These are phyloP conservation scores for Caenorhabditis macrosperma DNA, from an alignment of 2,888 invertebrate genomes.

Conservation along the genomic window DNA sequence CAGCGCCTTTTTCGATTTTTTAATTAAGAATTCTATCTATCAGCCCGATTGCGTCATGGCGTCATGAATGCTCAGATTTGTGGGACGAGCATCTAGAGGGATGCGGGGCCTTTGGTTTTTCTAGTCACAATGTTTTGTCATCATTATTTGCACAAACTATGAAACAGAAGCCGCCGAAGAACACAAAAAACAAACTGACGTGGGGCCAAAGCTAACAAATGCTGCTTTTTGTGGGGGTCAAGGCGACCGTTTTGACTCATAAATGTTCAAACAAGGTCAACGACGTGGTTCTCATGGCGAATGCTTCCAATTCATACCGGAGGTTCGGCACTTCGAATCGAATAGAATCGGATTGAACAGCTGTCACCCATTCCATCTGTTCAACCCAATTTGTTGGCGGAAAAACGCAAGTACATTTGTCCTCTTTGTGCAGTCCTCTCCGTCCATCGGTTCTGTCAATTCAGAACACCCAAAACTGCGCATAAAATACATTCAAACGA, in stretches of 20 bases:
- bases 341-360: too few relatives aligned
- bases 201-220: not conserved
- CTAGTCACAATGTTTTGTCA: slow-evolving; percentile 3
- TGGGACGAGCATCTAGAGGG: not conserved
- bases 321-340: too few relatives aligned
- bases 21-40: not conserved
- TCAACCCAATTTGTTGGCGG: too few relatives aligned
- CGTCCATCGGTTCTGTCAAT: too few relatives aligned
- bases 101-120: not conserved
- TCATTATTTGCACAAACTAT: slow-evolving; percentile 24
- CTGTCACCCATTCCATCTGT: too few relatives aligned
- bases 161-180: not conserved
- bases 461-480: too few relatives aligned
- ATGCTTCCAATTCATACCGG: too few relatives aligned
- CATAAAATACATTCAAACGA: too few relatives aligned
- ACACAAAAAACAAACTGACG: not conserved
- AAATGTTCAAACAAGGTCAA: not conserved
- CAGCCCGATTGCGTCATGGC: not conserved
- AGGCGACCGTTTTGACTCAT: not conserved
- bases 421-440: too few relatives aligned
- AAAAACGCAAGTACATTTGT: too few relatives aligned
- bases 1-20: not conserved
- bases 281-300: too few relatives aligned
- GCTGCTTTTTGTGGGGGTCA: not conserved
- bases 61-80: not conserved